These are phyloP conservation scores for Pyrgilauda ruficollis DNA, from an alignment of 2,113 vertebrate genomes.

Conservation along the genomic window DNA sequence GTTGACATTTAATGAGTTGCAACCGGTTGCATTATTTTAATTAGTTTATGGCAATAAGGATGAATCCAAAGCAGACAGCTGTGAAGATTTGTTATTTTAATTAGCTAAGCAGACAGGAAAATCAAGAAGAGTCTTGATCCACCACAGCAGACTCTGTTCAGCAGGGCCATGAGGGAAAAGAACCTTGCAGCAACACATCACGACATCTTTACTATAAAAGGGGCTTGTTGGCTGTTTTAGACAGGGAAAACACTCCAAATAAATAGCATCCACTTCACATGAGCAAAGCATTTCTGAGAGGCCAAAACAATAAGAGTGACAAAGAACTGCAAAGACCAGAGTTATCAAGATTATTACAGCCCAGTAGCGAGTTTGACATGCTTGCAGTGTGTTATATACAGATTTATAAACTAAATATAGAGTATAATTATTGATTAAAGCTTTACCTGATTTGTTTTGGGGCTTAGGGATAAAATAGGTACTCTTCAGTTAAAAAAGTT, in stretches of 20 bases:
- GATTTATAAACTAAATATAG: neutral
- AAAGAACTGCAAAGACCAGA: neutral
- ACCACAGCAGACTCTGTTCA: constrained; percentile 18
- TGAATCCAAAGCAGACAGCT: constrained; percentile 66
- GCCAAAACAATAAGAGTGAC: neutral
- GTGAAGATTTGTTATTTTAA: constrained; percentile 79
- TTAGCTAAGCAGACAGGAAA: constrained; percentile 71
- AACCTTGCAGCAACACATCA: constrained; percentile 11
- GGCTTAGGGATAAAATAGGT: neutral
- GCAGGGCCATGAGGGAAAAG: neutral
- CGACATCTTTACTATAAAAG: neutral
- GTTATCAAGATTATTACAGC: neutral
- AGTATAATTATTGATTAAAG: neutral
- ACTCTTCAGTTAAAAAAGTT: neutral
- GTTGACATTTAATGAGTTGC: constrained; percentile 63
- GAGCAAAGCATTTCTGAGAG: neutral
- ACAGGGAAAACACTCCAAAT: constrained; percentile 42
- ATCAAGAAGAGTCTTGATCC: constrained; percentile 44
- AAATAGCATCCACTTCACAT: neutral
- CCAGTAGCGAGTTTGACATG: neutral
- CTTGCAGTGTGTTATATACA: neutral
- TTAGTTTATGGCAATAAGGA: constrained; percentile 73
- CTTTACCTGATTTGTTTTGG: neutral
- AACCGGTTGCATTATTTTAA: constrained; percentile 69
- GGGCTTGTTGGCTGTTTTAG: constrained; percentile 33